These are phyloP conservation scores for Troilus luridus DNA, from an alignment of 2,888 invertebrate species.

Conservation along the genomic window DNA sequence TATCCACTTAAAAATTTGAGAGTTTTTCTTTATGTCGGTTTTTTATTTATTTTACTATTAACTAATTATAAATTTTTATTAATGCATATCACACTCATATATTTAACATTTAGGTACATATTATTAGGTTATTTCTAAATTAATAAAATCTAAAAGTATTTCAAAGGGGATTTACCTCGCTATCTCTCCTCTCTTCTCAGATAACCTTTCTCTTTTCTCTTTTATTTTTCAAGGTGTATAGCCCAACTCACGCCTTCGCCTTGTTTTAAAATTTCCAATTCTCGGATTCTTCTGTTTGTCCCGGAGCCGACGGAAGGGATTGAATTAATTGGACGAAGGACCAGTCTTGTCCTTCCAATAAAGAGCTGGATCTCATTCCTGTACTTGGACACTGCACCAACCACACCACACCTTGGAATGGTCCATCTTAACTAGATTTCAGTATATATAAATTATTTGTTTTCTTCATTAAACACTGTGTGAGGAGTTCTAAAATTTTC, in stretches of 20 bases:
- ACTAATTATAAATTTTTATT: too few relatives aligned
- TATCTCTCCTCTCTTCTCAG: background rate
- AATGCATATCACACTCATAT: too few relatives aligned
- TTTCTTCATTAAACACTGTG: too few relatives aligned
- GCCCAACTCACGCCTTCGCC: background rate
- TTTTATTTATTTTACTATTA: too few relatives aligned
- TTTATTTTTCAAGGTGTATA: background rate
- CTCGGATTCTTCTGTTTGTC: background rate
- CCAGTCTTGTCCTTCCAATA: background rate
- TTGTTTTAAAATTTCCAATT: background rate
- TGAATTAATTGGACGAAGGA: constrained; percentile 19
- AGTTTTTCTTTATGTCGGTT: too few relatives aligned
- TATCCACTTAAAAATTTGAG: too few relatives aligned
- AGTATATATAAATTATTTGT: background rate
- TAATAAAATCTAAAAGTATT: too few relatives aligned
- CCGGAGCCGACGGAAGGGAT: background rate
- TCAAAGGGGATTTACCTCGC: too few relatives aligned
- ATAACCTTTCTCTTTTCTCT: background rate
- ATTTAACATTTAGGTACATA: too few relatives aligned
- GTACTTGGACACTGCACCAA: background rate
- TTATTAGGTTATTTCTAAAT: too few relatives aligned
- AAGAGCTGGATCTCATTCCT: background rate
- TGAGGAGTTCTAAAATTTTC: too few relatives aligned
- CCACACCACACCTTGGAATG: background rate
- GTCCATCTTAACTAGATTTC: background rate